Conservation (phyloP, 2,113 vertebrate species). For the Odontophorus gujanensis region DNA sequence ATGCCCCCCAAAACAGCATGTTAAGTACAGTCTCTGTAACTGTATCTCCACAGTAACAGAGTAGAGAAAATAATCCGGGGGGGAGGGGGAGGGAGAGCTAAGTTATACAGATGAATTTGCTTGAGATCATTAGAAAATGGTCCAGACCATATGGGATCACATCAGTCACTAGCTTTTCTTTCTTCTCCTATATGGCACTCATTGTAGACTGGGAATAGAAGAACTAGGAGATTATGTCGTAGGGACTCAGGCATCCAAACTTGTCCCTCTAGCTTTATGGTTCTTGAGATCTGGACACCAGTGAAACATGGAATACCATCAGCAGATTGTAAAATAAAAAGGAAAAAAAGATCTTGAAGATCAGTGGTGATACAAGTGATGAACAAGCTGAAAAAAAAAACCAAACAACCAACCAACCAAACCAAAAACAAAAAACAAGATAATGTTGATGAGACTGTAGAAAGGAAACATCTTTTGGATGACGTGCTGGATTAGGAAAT, state of each 20-base stretch:
- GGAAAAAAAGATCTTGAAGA: neutral
- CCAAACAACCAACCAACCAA: too few relatives aligned
- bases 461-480: neutral
- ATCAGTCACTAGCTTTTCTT: neutral
- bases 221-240: neutral
- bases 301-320: neutral
- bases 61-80: neutral
- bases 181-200: neutral
- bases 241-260: neutral
- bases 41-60: neutral
- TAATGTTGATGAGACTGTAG: neutral
- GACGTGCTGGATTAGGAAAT: neutral
- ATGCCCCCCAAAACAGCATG: too few relatives aligned
- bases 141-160: neutral
- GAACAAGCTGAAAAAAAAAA: neutral
- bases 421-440: neutral
- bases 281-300: neutral
- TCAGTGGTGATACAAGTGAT: neutral
- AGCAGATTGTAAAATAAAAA: neutral
- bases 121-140: neutral
- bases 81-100: neutral
- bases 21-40: too few relatives aligned
- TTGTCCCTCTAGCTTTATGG: neutral
- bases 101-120: neutral
- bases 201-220: neutral